phyloP scores from a whole-genome alignment of 2,113 vertebrate genomes.

The Cryptotis parvus region DNA sequence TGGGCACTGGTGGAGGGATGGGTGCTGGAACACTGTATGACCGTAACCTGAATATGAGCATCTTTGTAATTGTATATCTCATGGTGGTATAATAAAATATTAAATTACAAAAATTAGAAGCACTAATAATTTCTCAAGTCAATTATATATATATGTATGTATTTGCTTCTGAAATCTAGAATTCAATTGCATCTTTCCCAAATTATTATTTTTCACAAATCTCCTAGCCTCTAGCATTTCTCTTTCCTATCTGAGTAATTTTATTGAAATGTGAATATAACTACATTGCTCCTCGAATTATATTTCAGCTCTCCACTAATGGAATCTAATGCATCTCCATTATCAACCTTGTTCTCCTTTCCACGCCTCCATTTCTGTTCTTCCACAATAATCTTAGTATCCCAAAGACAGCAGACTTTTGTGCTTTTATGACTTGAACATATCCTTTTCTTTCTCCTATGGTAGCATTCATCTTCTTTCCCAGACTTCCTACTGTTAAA shows the following conservation, averaged over 20 bases:
- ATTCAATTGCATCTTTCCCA: not conserved
- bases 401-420: not conserved
- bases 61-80: too few relatives aligned
- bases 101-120: too few relatives aligned
- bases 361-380: not conserved
- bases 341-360: not conserved
- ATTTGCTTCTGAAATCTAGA: constrained; percentile 32
- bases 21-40: too few relatives aligned
- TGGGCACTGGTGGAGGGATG: too few relatives aligned
- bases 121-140: not conserved
- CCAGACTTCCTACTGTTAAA: not conserved
- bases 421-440: not conserved
- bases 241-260: not conserved
- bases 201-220: not conserved
- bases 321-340: not conserved
- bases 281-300: not conserved
- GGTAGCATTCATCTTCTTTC: not conserved
- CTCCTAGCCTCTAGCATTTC: not conserved
- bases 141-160: not conserved
- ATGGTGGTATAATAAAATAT: too few relatives aligned
- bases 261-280: constrained; percentile 38
- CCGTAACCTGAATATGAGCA: too few relatives aligned
- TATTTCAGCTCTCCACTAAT: not conserved
- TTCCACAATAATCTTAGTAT: not conserved
- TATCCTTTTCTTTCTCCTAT: not conserved